Conservation (phyloP, 2,888 invertebrate genomes). For the Torymus aiolomorphi region DNA sequence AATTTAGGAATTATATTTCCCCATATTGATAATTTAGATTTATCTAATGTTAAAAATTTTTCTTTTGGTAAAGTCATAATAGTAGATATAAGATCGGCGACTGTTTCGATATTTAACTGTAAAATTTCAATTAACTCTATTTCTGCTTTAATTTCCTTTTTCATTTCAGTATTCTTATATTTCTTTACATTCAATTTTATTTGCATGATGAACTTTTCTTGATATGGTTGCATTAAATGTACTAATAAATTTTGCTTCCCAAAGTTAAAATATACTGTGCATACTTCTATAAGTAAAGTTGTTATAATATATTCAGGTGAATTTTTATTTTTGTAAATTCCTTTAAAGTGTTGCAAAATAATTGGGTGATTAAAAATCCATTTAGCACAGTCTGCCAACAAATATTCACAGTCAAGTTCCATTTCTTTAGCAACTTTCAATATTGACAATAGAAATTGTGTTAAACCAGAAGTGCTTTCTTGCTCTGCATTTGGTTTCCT, state of each 20-base stretch:
- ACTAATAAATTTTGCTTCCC: slow-evolving; percentile 51
- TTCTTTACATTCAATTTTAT: slow-evolving; percentile 77
- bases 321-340: slow-evolving; percentile 66
- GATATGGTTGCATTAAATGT: slow-evolving; percentile 76
- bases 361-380: slow-evolving; percentile 74
- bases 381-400: slow-evolving; percentile 65
- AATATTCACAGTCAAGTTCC: slow-evolving; percentile 51
- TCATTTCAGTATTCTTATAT: slow-evolving; percentile 68
- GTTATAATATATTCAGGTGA: slow-evolving; percentile 67
- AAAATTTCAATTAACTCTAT: slow-evolving; percentile 75
- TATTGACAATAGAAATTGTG: slow-evolving; percentile 63
- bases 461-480: slow-evolving; percentile 58
- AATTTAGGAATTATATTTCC: slow-evolving; percentile 79
- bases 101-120: slow-evolving; percentile 73
- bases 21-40: slow-evolving; percentile 76
- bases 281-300: slow-evolving; percentile 66
- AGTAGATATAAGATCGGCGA: slow-evolving; percentile 75
- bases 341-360: slow-evolving; percentile 73
- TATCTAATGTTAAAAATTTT: slow-evolving; percentile 76
- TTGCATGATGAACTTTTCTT: slow-evolving; percentile 78
- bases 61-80: slow-evolving; percentile 72
- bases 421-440: slow-evolving; percentile 63
- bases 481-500: slow-evolving; percentile 60
- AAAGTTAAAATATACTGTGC: slow-evolving; percentile 61
- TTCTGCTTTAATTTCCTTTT: slow-evolving; percentile 68